phyloP scores from a whole-genome alignment of 2,797 vertebrate genomes.

The Odontamblyopus rebecca region DNA sequence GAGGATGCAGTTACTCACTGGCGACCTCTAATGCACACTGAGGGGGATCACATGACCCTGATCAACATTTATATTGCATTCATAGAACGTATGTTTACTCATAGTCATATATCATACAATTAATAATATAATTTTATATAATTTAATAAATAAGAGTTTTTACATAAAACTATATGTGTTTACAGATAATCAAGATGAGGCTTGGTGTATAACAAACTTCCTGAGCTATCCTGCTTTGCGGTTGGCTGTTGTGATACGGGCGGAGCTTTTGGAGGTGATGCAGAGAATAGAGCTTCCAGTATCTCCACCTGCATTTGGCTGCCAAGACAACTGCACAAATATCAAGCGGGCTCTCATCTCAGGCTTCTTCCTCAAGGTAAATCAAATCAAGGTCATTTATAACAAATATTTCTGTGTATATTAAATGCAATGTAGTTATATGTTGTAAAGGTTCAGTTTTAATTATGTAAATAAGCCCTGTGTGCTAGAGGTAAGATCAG shows the following conservation, averaged over 20 bases:
- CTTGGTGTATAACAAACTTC: conserved; percentile 87
- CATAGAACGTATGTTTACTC: conserved; percentile 80
- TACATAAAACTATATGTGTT: conserved; percentile 5
- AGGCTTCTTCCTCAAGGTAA: conserved; percentile 93
- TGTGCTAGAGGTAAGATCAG: no score
- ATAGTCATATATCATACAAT: background rate
- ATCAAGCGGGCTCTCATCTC: conserved; percentile 92
- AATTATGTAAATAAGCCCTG: no score
- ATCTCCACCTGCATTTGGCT: conserved; percentile 88
- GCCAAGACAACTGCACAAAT: conserved; percentile 85
- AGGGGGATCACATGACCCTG: conserved; percentile 93
- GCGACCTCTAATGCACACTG: conserved; percentile 80
- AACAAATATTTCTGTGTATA: background rate
- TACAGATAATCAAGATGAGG: conserved; percentile 83
- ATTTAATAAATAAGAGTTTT: background rate
- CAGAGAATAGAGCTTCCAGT: conserved; percentile 90
- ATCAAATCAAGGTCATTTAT: background rate
- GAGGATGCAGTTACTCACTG: conserved; percentile 77
- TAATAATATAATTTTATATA: no score
- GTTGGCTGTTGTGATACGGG: conserved; percentile 83
- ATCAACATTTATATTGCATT: conserved; percentile 90
- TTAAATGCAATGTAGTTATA: background rate
- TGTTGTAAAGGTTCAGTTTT: background rate
- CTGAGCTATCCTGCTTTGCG: conserved; percentile 79
- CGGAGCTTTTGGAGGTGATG: conserved; percentile 91